Conservation (phyloP, 2,797 vertebrate species). For the Orestias chungarensis region DNA sequence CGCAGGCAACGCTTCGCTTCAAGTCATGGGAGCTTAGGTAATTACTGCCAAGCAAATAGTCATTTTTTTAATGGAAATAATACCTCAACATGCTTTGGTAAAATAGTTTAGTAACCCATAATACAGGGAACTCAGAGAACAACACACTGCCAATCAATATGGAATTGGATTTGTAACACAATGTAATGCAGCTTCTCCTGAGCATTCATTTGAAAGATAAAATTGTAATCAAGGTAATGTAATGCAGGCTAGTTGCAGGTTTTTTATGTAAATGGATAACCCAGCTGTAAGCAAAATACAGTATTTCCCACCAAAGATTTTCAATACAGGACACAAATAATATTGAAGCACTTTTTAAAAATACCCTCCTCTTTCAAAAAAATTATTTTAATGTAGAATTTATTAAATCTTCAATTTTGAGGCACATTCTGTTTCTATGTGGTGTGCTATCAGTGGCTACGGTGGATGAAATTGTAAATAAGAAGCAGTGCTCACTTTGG, state of each 20-base stretch:
- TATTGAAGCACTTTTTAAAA: constrained; percentile 9
- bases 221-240: constrained; percentile 75
- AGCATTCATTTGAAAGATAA: constrained; percentile 76
- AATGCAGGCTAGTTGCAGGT: constrained; percentile 46
- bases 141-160: constrained; percentile 71
- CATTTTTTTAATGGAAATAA: constrained; percentile 65
- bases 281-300: constrained; percentile 25
- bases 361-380: constrained; percentile 53
- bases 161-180: constrained; percentile 76
- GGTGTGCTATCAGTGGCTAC: constrained; percentile 52
- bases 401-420: constrained; percentile 35
- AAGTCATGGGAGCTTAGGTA: constrained; percentile 73
- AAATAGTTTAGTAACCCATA: constrained; percentile 62
- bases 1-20: constrained; percentile 71
- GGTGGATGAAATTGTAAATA: constrained; percentile 40
- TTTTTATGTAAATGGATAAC: constrained; percentile 20
- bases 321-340: not conserved
- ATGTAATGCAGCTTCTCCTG: constrained; percentile 74
- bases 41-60: constrained; percentile 68
- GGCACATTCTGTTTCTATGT: constrained; percentile 59
- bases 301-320: constrained; percentile 25
- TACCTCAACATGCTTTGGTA: constrained; percentile 52
- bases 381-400: constrained; percentile 53
- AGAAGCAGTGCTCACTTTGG: constrained; percentile 36
- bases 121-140: constrained; percentile 50